Conservation (phyloP, 2,797 vertebrate genomes). For the Iguana delicatissima region DNA sequence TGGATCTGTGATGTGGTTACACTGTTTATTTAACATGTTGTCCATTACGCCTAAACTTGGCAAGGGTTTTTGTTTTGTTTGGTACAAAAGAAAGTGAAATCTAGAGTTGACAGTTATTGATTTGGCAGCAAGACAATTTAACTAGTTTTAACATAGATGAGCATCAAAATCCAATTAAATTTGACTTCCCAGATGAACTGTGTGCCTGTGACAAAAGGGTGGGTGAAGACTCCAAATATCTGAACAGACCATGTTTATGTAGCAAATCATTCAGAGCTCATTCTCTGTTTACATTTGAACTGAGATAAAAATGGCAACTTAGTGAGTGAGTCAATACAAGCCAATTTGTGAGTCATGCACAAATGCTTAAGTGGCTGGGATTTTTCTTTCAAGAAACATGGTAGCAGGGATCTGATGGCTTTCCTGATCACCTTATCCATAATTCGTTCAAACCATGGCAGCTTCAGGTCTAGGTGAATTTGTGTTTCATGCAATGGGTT, state of each 20-base stretch:
- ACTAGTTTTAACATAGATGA: constrained; percentile 40
- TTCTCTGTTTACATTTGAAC: constrained; percentile 13
- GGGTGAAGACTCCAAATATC: constrained; percentile 1
- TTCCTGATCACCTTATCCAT: background rate
- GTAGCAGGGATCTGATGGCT: no score
- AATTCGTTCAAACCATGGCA: background rate
- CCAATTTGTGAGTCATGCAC: background rate
- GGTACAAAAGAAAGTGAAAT: constrained; percentile 42
- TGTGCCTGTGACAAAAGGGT: constrained; percentile 26
- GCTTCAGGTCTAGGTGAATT: background rate
- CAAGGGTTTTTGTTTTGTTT: constrained; percentile 4
- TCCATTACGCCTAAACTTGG: constrained; percentile 41
- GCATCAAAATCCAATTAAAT: constrained; percentile 59
- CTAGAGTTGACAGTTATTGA: constrained; percentile 50
- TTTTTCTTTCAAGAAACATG: background rate
- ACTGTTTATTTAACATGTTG: constrained; percentile 63
- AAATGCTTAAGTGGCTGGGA: background rate
- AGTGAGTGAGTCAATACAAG: background rate
- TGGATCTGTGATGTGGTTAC: constrained; percentile 65
- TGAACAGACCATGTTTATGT: background rate
- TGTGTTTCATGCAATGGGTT: background rate
- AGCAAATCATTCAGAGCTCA: background rate
- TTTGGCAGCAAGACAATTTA: constrained; percentile 52
- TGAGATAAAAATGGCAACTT: no score
- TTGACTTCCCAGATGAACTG: constrained; percentile 34